Base-by-base conservation (phyloP, 2,888 invertebrate species). In the Metellina segmentata region DNA sequence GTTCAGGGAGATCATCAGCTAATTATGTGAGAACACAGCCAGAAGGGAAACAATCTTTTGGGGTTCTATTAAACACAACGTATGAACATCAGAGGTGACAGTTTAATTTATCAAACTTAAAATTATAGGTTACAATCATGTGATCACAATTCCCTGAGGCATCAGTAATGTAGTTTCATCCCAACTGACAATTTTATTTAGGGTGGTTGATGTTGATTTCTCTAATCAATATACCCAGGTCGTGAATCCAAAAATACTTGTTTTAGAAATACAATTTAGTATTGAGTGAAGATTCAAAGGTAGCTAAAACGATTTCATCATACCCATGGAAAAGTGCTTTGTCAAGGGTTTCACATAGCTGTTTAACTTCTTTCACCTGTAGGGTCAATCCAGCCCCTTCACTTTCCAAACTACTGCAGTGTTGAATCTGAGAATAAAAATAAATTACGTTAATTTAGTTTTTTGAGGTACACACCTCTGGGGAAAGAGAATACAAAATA, bases 321-420 rank as follows among this genome's bases (percentile, higher is more conserved):
- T 78, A 93, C 93, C 93, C 93, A 89, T 93, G 93, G 34, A 91
- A 91, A 77, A 93, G 85, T 52, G 89, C 82, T 85, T 85, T 93
- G 78, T 91, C 91, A 69, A 93, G 75, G 78, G 91, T 93, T 81
- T 93, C 93, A 93, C 93, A 93, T 70, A 93, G 48, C 20, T 89
- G 86, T 13, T 81, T 91, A 16, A 93, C 93, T 89, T 93, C 93
- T 77, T 85, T 83, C 16, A 81, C 49, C 51, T 90, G 78, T 61
- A 70, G 61, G 7, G 90, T 78, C 20, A 92, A 34, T 51, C 69
- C 85, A 78, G 83, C 78, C 0, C 90, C 90, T 74, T 87, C 79
- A 88, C 85, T 89, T 69, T 89, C 85, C 13, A 86, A 74, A 72
- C 89, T 86, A 51, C 71, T 71, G 48, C 85, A 92, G 53, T 92